Evolutionary conservation across 2,113 vertebrate species (phyloP).

Genomic region (Aptenodytes forsteri): DNA sequence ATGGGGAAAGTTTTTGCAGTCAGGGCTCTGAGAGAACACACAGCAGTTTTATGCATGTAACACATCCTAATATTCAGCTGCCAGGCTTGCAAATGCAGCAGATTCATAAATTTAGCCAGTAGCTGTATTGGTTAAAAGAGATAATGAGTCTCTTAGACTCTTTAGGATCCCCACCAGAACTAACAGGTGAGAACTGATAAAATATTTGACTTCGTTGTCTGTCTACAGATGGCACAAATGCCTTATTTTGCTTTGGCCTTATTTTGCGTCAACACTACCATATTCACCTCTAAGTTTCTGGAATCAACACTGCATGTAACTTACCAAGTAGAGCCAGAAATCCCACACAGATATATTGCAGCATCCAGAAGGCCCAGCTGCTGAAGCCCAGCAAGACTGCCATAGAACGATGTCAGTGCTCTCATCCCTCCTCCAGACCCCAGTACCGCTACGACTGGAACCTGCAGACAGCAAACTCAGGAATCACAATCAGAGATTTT

Average conservation of each 20-base stretch:
- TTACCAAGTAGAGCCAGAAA: constrained; percentile 92
- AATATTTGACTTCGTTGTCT: not conserved
- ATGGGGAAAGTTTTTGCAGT: not conserved
- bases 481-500: not conserved
- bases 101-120: not conserved
- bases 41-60: not conserved
- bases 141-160: not conserved
- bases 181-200: not conserved
- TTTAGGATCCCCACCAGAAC: not conserved
- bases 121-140: not conserved
- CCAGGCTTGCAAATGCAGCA: not conserved
- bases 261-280: not conserved
- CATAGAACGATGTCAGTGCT: constrained; percentile 82
- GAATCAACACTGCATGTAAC: not conserved
- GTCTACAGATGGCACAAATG: not conserved
- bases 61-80: not conserved
- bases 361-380: constrained; percentile 80
- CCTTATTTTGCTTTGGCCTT: not conserved
- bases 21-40: not conserved
- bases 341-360: constrained; percentile 78
- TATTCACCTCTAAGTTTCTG: not conserved
- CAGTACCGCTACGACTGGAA: constrained; percentile 81
- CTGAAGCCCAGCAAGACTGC: constrained; percentile 83
- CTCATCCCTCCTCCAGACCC: constrained; percentile 86
- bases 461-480: constrained; percentile 58